A percentile compares a stretch with the other conserved stretches of the same genome.
Evolutionary conservation across 2,888 invertebrate genomes (phyloP).

Genomic region (Chelonus formosanus): DNA sequence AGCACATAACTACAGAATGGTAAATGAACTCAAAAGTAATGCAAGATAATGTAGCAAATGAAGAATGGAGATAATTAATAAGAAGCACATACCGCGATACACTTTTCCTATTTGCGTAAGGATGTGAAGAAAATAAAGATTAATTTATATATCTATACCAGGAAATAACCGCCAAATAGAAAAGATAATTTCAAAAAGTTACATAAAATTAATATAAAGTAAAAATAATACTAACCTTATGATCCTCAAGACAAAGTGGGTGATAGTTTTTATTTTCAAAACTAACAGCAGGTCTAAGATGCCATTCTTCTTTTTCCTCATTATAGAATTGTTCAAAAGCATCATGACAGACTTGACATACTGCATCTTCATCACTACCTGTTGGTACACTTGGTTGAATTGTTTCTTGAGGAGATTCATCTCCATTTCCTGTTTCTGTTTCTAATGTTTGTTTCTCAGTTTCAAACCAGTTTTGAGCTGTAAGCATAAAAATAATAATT

Average conservation of each 20-base stretch:
- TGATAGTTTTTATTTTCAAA: slow-evolving; percentile 84
- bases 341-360: slow-evolving; percentile 92
- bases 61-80: slow-evolving; percentile 35
- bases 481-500: slow-evolving; percentile 38
- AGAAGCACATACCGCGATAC: slow-evolving; percentile 55
- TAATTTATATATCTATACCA: slow-evolving; percentile 15
- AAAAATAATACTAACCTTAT: slow-evolving; percentile 69
- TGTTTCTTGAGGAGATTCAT: slow-evolving; percentile 70
- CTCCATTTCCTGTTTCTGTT: slow-evolving; percentile 67
- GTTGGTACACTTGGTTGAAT: slow-evolving; percentile 79
- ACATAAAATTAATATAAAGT: slow-evolving; percentile 1
- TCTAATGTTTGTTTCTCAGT: slow-evolving; percentile 72
- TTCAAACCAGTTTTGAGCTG: slow-evolving; percentile 90
- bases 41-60: slow-evolving; percentile 3
- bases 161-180: slow-evolving; percentile 1
- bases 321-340: slow-evolving; percentile 94
- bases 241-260: slow-evolving; percentile 89
- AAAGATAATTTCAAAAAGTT: background rate
- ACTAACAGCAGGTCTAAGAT: slow-evolving; percentile 82
- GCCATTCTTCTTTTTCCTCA: slow-evolving; percentile 98
- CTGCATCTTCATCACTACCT: slow-evolving; percentile 73
- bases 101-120: slow-evolving; percentile 56
- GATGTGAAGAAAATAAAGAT: slow-evolving; percentile 48
- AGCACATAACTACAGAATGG: slow-evolving; percentile 33
- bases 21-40: slow-evolving; percentile 30